These are phyloP conservation scores for Theocolax elegans DNA, from an alignment of 1,140 invertebrate species.

Conservation along the genomic window DNA sequence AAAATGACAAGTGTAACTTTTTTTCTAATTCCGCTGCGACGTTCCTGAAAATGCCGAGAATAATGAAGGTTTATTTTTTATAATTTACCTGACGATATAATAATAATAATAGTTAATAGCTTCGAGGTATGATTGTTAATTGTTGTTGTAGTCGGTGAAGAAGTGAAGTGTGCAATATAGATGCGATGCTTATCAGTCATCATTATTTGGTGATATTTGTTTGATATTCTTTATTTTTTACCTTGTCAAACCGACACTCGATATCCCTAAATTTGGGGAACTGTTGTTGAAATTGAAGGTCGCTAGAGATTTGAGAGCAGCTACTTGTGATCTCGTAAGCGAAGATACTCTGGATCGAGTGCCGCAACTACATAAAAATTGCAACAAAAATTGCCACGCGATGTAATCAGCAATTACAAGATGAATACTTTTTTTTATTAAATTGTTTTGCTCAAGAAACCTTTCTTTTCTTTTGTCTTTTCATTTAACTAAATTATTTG, in stretches of 20 bases:
- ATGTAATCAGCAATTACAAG: conserved; percentile 18
- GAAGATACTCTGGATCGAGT: conserved; percentile 69
- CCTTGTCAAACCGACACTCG: conserved; percentile 56
- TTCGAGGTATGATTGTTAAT: not conserved
- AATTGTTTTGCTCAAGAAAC: conserved; percentile 42
- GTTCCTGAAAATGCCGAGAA: not conserved
- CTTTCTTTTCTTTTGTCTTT: conserved; percentile 12
- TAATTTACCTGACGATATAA: not conserved
- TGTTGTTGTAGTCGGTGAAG: conserved; percentile 15
- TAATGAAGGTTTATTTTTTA: not conserved
- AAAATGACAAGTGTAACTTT: not conserved
- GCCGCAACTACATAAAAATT: conserved; percentile 57
- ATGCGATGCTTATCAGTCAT: no score
- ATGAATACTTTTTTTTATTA: not conserved
- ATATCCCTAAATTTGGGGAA: conserved; percentile 54
- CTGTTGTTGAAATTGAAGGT: conserved; percentile 68
- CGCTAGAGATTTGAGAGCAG: conserved; percentile 68
- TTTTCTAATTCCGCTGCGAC: not conserved
- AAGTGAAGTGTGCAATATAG: conserved; percentile 32
- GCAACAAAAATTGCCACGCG: conserved; percentile 38
- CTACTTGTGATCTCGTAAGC: conserved; percentile 69
- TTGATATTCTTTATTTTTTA: conserved; percentile 44
- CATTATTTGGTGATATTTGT: no score
- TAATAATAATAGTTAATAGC: not conserved
- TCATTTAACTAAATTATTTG: conserved; percentile 32